These are phyloP conservation scores for Dasyurus viverrinus DNA, from an alignment of 2,113 vertebrate genomes.

Conservation along the genomic window DNA sequence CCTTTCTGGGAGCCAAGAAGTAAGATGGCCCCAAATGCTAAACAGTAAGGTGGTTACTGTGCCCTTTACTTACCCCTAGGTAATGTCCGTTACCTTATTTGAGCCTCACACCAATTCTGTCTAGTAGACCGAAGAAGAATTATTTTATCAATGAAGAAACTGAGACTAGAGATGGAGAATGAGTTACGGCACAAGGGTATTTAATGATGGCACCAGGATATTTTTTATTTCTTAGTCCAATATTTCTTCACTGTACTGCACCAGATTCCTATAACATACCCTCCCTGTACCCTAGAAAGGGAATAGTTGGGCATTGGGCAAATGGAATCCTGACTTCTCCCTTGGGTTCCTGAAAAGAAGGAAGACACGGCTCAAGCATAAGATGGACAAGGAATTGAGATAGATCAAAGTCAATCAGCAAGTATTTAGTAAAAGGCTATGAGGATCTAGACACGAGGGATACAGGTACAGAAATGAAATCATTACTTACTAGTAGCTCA, in stretches of 20 bases:
- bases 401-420: neutral
- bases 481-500: neutral
- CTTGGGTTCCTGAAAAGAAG: neutral
- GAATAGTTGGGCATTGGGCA: neutral
- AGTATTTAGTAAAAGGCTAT: neutral
- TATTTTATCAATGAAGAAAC: neutral
- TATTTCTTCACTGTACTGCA: neutral
- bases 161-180: neutral
- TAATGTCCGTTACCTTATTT: neutral
- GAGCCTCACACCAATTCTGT: neutral
- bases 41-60: neutral
- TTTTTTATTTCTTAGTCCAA: neutral
- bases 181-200: neutral
- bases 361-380: neutral
- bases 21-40: neutral
- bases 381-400: neutral
- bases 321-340: neutral
- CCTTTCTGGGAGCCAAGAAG: neutral
- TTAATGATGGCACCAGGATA: neutral
- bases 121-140: neutral
- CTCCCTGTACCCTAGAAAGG: neutral
- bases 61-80: neutral
- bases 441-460: neutral
- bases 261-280: neutral
- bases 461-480: neutral